Evolutionary conservation across 2,797 vertebrate species (phyloP), one percentile per base, ranked within the genome.

Genomic region (Myoxocephalus aenaeus): DNA sequence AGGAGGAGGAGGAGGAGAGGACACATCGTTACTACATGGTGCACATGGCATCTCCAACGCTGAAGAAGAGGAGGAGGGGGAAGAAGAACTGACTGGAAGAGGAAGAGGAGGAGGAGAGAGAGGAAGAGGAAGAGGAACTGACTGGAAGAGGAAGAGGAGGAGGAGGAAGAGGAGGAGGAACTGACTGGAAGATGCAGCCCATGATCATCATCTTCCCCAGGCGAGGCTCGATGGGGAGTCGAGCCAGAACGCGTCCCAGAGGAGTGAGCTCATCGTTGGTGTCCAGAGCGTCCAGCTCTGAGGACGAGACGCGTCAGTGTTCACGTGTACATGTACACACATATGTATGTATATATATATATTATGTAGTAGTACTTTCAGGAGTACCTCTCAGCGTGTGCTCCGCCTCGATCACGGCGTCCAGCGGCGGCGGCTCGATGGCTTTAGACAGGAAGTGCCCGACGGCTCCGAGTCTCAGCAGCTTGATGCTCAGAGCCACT

Each of bases 181-280:
- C 96, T 93, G 88, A 99, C 98, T 96, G 94, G 92, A 99, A 97
- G 86, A 98, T 98, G 86, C 98, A 99, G 65, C 98, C 98, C 96
- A 98, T 98, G 87, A 99, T 98, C 97, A 98, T 99, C 97, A 98
- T 99, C 93, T 99, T 99, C 77, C 98, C 98, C 75, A 99, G 94
- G 0, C 97, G 97, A 74, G 98, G 97, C 65, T 99, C 98, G 65
- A 98, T 99, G 64, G 98, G 98, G 65, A 99, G 95, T 40, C 95
- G 96, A 63, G 98, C 98, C 67, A 99, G 94, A 79, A 99, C 97
- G 84, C 97, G 95, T 12, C 98, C 98, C 79, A 99, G 94, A 74
- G 98, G 98, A 25, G 98, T 99, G 86, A 99, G 88, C 71, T 99
- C 98, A 34, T 99, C 96, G 61, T 97, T 99, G 6, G 88, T 71